Base-by-base conservation (phyloP, 2,888 invertebrate genomes). In the Apeira syringaria region DNA sequence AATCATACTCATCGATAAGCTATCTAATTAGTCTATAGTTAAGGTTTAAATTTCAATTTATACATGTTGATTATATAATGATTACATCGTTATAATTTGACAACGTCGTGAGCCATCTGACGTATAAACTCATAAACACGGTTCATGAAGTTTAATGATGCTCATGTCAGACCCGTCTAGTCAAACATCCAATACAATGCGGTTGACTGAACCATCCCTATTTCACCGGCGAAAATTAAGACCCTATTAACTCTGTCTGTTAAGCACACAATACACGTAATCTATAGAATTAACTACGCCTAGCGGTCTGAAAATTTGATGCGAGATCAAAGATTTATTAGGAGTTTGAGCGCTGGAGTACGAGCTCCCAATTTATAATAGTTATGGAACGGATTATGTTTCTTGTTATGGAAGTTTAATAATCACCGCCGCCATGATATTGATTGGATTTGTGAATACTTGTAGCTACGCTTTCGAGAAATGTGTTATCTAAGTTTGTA, bases 231-330 rank as follows among this genome's bases (percentile, higher is more conserved):
- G 18, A 40, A 36, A 36, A 41, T 13, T 36, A 39, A 39, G 31
- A 22, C 32, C 46, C 40, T 45, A 45, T 45, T 35, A 46, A 32
- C 35, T 32, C 25, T 20, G 24, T 11, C 24, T 32, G 9, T 30
- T 46, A 29, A 35, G 24, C 33, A 46, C 24, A 37, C 32, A 38
- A 38, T 41, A 35, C 32, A 22, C 32, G 24, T 44, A 33, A 37
- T 43, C 39, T 36, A 10, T 25, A 29, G 35, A 42, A 45, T 53
- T 37, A 20, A 20, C 20, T 47, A 31, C 35, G 28, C 41, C 41
- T 39, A 20, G 30, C 15, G 31, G 31, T 33, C 20, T 36, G 28
- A 29, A 44, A 24, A 44, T 37, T 44, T 37, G 43, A 33, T 25
- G 12, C 33, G 24, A 32, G 28, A 43, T 37, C 28, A 32, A 37